These are phyloP conservation scores for Helostoma temminkii DNA, from an alignment of 2,797 vertebrate genomes.

Conservation along the genomic window DNA sequence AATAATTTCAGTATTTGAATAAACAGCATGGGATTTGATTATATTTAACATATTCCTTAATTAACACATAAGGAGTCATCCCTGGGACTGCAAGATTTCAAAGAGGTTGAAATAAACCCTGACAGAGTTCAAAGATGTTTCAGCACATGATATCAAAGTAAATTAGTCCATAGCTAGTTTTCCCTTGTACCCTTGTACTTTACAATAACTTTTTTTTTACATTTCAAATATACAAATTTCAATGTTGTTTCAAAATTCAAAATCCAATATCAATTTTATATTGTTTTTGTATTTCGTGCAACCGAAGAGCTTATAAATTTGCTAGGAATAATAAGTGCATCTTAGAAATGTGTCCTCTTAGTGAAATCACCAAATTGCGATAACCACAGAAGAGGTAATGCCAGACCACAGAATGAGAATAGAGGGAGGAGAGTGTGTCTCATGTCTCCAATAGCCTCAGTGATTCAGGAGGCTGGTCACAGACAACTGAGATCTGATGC, in stretches of 20 bases:
- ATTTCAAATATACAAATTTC: constrained; percentile 1
- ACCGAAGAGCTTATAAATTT: constrained; percentile 10
- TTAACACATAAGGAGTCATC: neutral
- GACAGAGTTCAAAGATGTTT: neutral
- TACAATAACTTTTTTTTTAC: neutral
- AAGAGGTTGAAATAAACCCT: neutral
- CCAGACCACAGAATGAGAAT: constrained; percentile 24
- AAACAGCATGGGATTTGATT: neutral
- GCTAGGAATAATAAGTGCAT: no score
- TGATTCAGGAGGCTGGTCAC: constrained; percentile 66
- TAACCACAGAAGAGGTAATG: constrained; percentile 17
- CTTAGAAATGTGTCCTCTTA: neutral
- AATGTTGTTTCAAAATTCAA: no score
- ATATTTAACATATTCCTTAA: no score
- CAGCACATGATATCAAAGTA: neutral
- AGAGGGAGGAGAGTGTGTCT: constrained; percentile 50
- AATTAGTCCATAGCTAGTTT: neutral
- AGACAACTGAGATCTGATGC: constrained; percentile 64
- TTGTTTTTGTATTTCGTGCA: no score
- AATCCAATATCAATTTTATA: no score
- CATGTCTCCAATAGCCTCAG: constrained; percentile 34
- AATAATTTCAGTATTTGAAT: neutral
- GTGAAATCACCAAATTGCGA: constrained; percentile 6
- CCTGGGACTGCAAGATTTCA: neutral
- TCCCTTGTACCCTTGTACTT: neutral